These are phyloP conservation scores for Halcyon senegalensis DNA, from an alignment of 2,113 vertebrate species.

Conservation along the genomic window DNA sequence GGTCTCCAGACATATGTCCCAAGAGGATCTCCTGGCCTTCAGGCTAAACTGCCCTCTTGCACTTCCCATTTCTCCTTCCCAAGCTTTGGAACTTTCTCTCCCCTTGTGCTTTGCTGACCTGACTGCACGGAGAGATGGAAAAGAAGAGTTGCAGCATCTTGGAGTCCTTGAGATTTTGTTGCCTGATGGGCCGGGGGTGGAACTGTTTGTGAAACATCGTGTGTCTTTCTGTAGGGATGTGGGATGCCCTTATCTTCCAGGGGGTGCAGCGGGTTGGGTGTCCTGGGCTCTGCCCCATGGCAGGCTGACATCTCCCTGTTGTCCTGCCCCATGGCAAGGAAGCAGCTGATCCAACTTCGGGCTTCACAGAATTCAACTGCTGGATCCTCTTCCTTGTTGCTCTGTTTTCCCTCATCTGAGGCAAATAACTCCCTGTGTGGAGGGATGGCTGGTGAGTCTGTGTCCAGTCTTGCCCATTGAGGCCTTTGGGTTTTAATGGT, in stretches of 20 bases:
- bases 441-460: neutral
- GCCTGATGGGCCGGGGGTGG: fast-evolving
- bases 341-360: neutral
- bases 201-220: neutral
- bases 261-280: neutral
- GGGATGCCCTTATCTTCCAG: neutral
- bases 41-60: neutral
- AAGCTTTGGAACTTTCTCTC: neutral
- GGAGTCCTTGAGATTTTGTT: neutral
- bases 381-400: neutral
- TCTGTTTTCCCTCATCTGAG: neutral
- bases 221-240: neutral
- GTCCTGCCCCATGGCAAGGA: neutral
- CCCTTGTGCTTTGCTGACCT: neutral
- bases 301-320: neutral
- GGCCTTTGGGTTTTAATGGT: neutral
- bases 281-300: neutral
- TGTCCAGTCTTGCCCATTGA: neutral
- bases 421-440: neutral
- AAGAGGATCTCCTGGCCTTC: neutral
- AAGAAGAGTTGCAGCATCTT: neutral
- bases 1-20: neutral
- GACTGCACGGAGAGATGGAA: neutral
- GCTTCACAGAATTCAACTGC: neutral
- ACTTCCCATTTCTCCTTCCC: neutral